A percentile compares a stretch with the other conserved stretches of the same genome.
phyloP scores from a whole-genome alignment of 2,888 invertebrate genomes.

The Nasonia oneida region DNA sequence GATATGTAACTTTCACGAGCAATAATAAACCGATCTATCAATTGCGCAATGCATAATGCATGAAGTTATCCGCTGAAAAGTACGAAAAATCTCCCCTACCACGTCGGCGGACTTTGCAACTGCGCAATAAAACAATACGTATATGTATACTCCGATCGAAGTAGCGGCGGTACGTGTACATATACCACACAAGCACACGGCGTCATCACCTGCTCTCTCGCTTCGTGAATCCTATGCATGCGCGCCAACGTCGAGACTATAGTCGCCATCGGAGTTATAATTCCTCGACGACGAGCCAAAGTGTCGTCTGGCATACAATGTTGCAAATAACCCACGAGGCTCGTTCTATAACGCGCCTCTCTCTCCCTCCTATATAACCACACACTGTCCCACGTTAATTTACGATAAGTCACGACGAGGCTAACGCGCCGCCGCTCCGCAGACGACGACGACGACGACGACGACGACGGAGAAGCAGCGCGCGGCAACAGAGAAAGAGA shows the following conservation, averaged over 20 bases:
- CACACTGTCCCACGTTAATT: slow-evolving; percentile 39
- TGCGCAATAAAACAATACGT: slow-evolving; percentile 42
- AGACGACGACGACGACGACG: neutral
- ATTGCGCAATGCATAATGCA: neutral
- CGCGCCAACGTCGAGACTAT: neutral
- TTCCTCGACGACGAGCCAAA: neutral
- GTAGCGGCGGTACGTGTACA: neutral
- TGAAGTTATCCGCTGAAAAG: neutral
- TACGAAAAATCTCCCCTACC: neutral
- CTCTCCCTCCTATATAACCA: neutral
- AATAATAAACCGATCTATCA: neutral
- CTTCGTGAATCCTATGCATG: too few species aligned
- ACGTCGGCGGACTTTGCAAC: neutral
- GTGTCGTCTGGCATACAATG: neutral
- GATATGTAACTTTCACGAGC: neutral
- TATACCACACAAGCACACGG: neutral
- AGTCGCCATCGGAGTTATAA: neutral
- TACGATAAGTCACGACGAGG: slow-evolving; percentile 19
- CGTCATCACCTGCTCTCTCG: slow-evolving; percentile 3
- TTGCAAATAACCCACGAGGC: neutral
- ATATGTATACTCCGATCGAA: neutral
- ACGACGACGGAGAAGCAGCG: neutral
- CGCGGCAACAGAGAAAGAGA: neutral
- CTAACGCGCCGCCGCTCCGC: neutral
- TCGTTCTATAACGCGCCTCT: neutral